phyloP scores from a whole-genome alignment of 1,140 invertebrate genomes.

The Apis mellifera region DNA sequence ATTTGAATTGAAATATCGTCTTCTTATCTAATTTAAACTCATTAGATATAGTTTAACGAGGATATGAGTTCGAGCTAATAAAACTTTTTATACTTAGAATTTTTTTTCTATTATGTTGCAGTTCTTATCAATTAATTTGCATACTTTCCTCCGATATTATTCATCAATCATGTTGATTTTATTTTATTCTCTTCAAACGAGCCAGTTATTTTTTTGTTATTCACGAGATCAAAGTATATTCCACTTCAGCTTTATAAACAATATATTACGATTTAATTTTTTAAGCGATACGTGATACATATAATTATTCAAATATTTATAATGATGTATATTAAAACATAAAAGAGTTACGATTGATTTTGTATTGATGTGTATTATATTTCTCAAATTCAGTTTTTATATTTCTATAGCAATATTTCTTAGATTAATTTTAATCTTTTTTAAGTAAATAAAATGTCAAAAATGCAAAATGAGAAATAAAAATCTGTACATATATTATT shows the following conservation, averaged over 20 bases:
- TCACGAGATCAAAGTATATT: neutral
- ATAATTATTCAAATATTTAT: too few relatives aligned
- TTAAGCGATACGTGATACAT: too few relatives aligned
- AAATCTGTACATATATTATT: too few relatives aligned
- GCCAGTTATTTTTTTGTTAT: neutral
- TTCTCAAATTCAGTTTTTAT: too few relatives aligned
- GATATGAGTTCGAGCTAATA: neutral
- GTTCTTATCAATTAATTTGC: conserved; percentile 12
- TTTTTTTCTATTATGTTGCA: neutral
- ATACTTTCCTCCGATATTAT: neutral
- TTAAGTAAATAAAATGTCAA: too few relatives aligned
- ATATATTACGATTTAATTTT: neutral
- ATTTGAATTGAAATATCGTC: neutral
- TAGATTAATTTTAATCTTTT: too few relatives aligned
- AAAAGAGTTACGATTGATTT: too few relatives aligned
- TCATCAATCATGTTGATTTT: neutral
- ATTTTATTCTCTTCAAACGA: neutral
- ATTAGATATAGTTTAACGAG: neutral
- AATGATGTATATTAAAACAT: too few relatives aligned
- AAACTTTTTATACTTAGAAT: neutral
- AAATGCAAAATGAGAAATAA: too few relatives aligned
- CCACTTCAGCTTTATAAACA: neutral
- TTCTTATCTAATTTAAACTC: neutral
- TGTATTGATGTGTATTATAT: too few relatives aligned
- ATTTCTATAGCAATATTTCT: too few relatives aligned